Conservation (phyloP, 2,888 invertebrate genomes). For the Pilophorus perplexus region DNA sequence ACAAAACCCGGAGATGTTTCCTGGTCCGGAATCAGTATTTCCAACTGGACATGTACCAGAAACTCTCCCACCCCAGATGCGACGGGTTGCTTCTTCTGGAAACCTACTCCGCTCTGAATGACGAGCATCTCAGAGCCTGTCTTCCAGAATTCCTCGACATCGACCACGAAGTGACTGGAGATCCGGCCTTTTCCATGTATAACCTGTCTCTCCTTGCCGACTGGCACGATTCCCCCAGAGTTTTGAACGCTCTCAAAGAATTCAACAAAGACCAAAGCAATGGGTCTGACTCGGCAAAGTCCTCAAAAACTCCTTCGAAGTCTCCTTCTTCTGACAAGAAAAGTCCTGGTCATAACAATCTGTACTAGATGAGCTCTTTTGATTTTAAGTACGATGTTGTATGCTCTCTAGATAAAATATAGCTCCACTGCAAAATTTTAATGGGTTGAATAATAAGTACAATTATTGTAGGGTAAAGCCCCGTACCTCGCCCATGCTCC, state of each 20-base stretch:
- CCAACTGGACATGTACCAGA: constrained; percentile 91
- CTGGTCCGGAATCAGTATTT: constrained; percentile 96
- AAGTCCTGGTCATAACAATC: no score
- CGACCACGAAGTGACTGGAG: constrained; percentile 86
- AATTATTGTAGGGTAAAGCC: no score
- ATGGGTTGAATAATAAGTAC: no score
- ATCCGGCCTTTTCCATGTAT: constrained; percentile 94
- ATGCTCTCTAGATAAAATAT: no score
- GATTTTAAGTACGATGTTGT: no score
- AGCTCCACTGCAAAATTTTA: no score
- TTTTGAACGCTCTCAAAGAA: constrained; percentile 22
- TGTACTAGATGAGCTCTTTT: no score
- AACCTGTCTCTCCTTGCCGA: constrained; percentile 84
- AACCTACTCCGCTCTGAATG: constrained; percentile 84
- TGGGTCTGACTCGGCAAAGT: constrained; percentile 66
- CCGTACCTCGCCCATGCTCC: no score
- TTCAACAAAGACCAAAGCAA: constrained; percentile 66
- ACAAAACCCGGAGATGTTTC: constrained; percentile 92
- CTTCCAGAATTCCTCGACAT: constrained; percentile 81
- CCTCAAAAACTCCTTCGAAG: no score
- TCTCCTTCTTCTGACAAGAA: no score
- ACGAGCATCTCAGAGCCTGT: constrained; percentile 61
- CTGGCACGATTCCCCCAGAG: constrained; percentile 57
- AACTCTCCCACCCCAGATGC: constrained; percentile 89
- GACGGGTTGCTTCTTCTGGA: constrained; percentile 85